These are phyloP conservation scores for Drosophila paulistorum DNA, from an alignment of 1,140 invertebrate species.

Conservation along the genomic window DNA sequence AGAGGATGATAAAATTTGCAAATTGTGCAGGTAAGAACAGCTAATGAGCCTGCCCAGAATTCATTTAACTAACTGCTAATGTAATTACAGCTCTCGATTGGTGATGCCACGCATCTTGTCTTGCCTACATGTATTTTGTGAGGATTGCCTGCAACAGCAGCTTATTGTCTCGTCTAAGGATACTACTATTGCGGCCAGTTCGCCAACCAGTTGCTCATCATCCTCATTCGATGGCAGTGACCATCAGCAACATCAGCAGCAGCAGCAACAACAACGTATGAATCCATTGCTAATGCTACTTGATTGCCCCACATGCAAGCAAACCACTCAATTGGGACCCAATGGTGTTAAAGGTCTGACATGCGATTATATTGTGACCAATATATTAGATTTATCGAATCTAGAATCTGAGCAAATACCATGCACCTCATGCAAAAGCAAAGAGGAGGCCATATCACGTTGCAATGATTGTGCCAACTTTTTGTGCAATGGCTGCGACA, in stretches of 20 bases:
- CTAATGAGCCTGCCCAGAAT: too few species aligned
- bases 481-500: slow-evolving; percentile 95
- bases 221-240: slow-evolving; percentile 72
- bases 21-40: slow-evolving; percentile 74
- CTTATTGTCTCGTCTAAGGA: slow-evolving; percentile 84
- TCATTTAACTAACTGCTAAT: neutral
- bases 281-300: slow-evolving; percentile 36
- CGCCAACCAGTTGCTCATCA: slow-evolving; percentile 79
- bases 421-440: slow-evolving; percentile 94
- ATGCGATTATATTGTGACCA: slow-evolving; percentile 92
- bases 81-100: slow-evolving; percentile 84
- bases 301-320: slow-evolving; percentile 91
- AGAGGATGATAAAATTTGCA: slow-evolving; percentile 73
- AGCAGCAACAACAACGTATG: slow-evolving; percentile 47
- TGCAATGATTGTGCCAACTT: slow-evolving; percentile 97
- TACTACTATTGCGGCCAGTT: slow-evolving; percentile 46
- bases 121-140: slow-evolving; percentile 97
- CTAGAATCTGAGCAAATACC: slow-evolving; percentile 90
- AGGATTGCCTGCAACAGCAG: slow-evolving; percentile 92
- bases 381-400: slow-evolving; percentile 92
- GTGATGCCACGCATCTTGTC: slow-evolving; percentile 92
- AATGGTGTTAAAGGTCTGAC: slow-evolving; percentile 90
- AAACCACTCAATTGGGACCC: slow-evolving; percentile 90
- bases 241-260: slow-evolving; percentile 34
- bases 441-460: slow-evolving; percentile 94